These are phyloP conservation scores for Penelope pileata DNA, from an alignment of 2,113 vertebrate species.

Conservation along the genomic window DNA sequence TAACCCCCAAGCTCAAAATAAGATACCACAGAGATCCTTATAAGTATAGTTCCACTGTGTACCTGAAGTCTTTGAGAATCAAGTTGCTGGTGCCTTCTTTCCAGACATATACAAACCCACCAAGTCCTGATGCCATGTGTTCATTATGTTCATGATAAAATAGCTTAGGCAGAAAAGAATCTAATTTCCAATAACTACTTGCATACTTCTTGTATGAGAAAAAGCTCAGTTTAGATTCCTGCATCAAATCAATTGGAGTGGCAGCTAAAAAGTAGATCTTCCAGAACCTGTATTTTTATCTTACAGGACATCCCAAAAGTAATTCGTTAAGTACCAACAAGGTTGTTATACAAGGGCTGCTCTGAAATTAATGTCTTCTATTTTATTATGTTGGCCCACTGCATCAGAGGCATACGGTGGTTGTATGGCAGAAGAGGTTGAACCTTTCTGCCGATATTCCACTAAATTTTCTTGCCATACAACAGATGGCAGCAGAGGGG, in stretches of 20 bases:
- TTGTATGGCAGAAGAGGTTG: too few relatives aligned
- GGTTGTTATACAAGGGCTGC: too few relatives aligned
- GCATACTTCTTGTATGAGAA: not conserved
- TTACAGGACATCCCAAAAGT: not conserved
- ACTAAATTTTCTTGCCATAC: too few relatives aligned
- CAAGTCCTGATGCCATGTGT: not conserved
- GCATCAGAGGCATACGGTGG: too few relatives aligned
- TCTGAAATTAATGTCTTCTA: too few relatives aligned
- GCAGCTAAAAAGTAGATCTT: not conserved
- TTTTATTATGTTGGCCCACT: too few relatives aligned
- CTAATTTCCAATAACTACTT: not conserved
- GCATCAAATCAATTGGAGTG: not conserved
- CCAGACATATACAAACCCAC: not conserved
- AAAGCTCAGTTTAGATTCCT: fast-evolving
- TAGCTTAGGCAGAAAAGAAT: not conserved
- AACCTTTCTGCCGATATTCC: too few relatives aligned
- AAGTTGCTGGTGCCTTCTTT: not conserved
- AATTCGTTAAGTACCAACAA: not conserved
- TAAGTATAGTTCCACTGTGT: not conserved
- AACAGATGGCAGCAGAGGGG: too few relatives aligned
- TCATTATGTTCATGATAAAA: not conserved
- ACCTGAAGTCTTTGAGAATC: not conserved
- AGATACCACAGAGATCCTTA: not conserved
- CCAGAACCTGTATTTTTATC: not conserved
- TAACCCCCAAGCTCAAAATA: not conserved